Evolutionary conservation across 2,888 invertebrate species (phyloP).

Genomic region (Ophion obscuratus): DNA sequence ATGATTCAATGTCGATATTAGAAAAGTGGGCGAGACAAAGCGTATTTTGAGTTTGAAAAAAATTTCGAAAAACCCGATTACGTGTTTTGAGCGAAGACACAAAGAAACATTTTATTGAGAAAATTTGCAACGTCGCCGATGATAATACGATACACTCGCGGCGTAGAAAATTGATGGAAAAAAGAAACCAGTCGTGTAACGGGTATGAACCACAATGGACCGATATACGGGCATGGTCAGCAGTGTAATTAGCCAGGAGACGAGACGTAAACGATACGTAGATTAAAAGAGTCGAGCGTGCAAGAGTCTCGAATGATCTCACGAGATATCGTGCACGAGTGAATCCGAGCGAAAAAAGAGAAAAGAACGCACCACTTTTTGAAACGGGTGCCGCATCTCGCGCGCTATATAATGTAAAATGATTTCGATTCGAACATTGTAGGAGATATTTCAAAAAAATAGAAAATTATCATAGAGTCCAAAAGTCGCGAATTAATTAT

Average conservation of each 20-base stretch:
- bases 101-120: neutral
- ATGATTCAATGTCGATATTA: neutral
- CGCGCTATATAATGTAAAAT: neutral
- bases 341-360: slow-evolving; percentile 21
- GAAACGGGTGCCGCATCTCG: neutral
- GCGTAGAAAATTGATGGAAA: neutral
- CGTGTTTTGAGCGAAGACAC: neutral
- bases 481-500: neutral
- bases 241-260: slow-evolving; percentile 57
- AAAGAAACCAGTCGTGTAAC: slow-evolving; percentile 21
- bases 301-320: slow-evolving; percentile 59
- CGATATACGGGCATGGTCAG: slow-evolving; percentile 48
- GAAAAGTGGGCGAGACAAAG: neutral
- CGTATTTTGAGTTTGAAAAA: neutral
- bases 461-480: neutral
- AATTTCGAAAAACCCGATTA: neutral
- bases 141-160: slow-evolving; percentile 34
- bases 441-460: neutral
- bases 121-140: slow-evolving; percentile 1
- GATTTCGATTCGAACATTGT: neutral
- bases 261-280: slow-evolving; percentile 56
- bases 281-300: slow-evolving; percentile 63
- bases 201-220: slow-evolving; percentile 32
- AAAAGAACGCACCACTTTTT: slow-evolving; percentile 19
- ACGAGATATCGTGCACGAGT: slow-evolving; percentile 46